These are phyloP conservation scores for Trichonephila clavata DNA, from an alignment of 1,140 invertebrate genomes.

Conservation along the genomic window DNA sequence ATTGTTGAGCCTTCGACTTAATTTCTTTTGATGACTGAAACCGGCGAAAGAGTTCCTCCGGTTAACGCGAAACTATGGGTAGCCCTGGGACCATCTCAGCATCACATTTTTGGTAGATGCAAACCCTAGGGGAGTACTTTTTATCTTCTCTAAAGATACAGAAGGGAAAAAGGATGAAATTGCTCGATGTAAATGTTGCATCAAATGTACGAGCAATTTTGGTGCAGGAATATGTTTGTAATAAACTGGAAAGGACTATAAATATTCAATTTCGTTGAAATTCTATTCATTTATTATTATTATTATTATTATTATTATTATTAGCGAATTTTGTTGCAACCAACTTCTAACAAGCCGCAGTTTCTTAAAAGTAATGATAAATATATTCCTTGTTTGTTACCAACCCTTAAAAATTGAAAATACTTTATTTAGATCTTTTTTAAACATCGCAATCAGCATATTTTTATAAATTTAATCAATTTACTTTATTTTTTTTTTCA, in stretches of 20 bases:
- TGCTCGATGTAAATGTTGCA: neutral
- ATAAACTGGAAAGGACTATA: neutral
- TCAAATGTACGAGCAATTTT: neutral
- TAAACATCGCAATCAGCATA: no score
- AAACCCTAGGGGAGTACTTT: slow-evolving; percentile 21
- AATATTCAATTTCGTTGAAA: neutral
- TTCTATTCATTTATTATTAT: neutral
- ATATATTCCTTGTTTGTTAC: neutral
- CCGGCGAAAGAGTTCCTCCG: slow-evolving; percentile 6
- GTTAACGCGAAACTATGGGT: neutral
- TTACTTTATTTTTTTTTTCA: no score
- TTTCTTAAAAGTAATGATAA: neutral
- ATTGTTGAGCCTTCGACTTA: slow-evolving; percentile 54
- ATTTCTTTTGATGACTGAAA: slow-evolving; percentile 69
- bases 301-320: neutral
- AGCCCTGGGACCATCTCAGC: neutral
- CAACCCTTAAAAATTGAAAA: no score
- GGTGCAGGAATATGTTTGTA: neutral
- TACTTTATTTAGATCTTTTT: no score
- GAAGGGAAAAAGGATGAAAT: neutral
- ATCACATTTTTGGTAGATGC: slow-evolving; percentile 9
- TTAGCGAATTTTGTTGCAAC: neutral
- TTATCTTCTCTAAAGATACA: neutral
- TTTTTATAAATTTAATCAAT: no score
- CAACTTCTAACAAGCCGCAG: neutral